A percentile compares a stretch with the other conserved stretches of the same genome.
phyloP scores from a whole-genome alignment of 2,888 invertebrate species.

The Luperina testacea region DNA sequence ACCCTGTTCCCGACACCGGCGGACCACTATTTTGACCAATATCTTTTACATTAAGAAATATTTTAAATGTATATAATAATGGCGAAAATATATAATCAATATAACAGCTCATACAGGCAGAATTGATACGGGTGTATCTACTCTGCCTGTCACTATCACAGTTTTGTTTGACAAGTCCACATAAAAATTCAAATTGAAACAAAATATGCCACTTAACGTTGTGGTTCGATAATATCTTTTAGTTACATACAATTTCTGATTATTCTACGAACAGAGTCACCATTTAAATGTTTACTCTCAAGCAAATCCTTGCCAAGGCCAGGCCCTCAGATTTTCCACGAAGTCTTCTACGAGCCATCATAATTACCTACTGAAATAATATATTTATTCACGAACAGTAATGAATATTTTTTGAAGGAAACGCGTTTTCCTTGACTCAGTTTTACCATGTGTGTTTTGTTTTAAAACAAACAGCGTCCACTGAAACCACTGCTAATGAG shows the following conservation, averaged over 20 bases:
- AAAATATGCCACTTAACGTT: background rate
- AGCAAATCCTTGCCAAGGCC: background rate
- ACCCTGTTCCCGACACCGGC: background rate
- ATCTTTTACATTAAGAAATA: background rate
- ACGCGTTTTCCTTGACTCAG: too few species aligned
- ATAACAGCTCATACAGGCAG: background rate
- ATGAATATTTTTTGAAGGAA: too few species aligned
- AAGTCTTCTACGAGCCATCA: background rate
- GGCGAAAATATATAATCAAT: background rate
- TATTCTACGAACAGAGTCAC: background rate
- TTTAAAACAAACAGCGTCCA: constrained; percentile 38
- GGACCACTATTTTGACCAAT: background rate
- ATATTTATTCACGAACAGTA: background rate
- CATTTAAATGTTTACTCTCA: background rate
- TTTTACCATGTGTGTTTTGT: background rate
- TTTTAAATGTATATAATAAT: background rate
- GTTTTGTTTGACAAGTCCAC: background rate
- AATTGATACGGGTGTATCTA: too few species aligned
- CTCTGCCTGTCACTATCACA: too few species aligned
- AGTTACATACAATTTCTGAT: background rate
- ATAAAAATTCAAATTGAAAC: background rate
- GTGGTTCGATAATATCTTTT: background rate
- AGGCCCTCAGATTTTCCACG: background rate
- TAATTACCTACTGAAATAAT: background rate
- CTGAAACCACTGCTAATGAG: constrained; percentile 29